Evolutionary conservation across 2,797 vertebrate species (phyloP), one percentile per base, ranked within the genome.

Genomic region (Crax fasciolata): DNA sequence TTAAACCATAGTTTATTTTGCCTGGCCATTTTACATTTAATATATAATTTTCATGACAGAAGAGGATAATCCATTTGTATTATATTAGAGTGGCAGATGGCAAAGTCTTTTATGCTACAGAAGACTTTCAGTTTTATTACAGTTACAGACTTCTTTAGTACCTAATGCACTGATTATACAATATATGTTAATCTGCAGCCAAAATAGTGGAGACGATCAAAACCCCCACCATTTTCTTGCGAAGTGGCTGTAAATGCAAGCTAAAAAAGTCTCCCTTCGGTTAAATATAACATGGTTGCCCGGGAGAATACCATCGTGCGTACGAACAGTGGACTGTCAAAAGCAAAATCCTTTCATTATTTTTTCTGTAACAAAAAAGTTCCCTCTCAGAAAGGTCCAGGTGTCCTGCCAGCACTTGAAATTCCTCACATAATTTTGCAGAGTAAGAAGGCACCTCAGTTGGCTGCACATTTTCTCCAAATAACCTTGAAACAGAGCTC

Each of bases 41-140:
- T 88, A 94, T 32, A 77, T 87, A 88, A 89, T 94, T 94, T 93
- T 84, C 65, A 78, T 38, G 71, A 84, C 17, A 59, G 58, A 93
- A 76, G 54, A 82, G 92, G 80, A 96, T 93, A 95, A 97, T 94
- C 96, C 74, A 87, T 55, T 93, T 93, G 61, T 81, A 85, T 71
- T 90, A 92, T 72, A 90, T 76, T 87, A 77, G 86, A 83, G 76
- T 54, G 55, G 71, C 96, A 95, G 95, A 95, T 94, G 92, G 94
- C 46, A 77, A 90, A 95, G 89, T 93, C 87, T 93, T 96, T 88
- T 62, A 78, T 24, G 49, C 19, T 94, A 68, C 1, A 77, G 93
- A 85, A 77, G 54, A 94, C 72, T 90, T 84, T 38, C 62, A 41
- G 72, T 90, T 94, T 94, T 89, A 90, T 82, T 95, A 87, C 52